These are phyloP conservation scores for Telmatherina bonti DNA, from an alignment of 2,797 vertebrate genomes.

Conservation along the genomic window DNA sequence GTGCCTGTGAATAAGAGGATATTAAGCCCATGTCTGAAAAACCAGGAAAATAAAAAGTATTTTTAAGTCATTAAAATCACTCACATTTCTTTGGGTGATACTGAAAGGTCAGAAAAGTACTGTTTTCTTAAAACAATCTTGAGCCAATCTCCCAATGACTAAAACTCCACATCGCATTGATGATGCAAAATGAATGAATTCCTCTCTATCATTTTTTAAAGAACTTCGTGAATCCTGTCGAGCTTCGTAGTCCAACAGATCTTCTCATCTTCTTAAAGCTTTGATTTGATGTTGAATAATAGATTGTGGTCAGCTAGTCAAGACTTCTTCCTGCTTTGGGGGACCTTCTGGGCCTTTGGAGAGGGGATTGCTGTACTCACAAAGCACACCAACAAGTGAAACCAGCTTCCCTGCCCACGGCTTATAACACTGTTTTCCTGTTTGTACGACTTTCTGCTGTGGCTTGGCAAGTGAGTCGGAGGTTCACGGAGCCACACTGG, in stretches of 20 bases:
- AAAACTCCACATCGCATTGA: neutral
- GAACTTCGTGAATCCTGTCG: conserved; percentile 4
- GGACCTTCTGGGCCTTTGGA: conserved; percentile 34
- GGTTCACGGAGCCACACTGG: conserved; percentile 25
- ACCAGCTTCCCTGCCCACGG: conserved; percentile 29
- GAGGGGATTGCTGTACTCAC: conserved; percentile 20
- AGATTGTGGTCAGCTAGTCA: conserved; percentile 62
- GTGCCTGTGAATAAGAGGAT: neutral
- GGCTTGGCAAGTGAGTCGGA: conserved; percentile 17
- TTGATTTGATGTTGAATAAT: conserved; percentile 76
- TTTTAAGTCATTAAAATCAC: neutral
- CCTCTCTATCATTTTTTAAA: neutral
- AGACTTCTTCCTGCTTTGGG: conserved; percentile 49
- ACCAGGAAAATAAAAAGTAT: neutral
- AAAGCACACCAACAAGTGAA: conserved; percentile 24
- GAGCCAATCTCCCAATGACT: neutral
- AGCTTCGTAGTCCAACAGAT: conserved; percentile 16
- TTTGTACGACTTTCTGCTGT: conserved; percentile 31
- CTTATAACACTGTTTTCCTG: conserved; percentile 34
- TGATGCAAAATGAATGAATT: conserved; percentile 27
- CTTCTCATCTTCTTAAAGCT: conserved; percentile 36
- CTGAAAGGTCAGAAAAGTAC: conserved; percentile 30
- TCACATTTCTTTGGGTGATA: neutral
- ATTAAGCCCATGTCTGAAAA: neutral
- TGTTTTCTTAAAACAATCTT: neutral